These are phyloP conservation scores for Ormyrus labotus DNA, from an alignment of 2,888 invertebrate species.

Conservation along the genomic window DNA sequence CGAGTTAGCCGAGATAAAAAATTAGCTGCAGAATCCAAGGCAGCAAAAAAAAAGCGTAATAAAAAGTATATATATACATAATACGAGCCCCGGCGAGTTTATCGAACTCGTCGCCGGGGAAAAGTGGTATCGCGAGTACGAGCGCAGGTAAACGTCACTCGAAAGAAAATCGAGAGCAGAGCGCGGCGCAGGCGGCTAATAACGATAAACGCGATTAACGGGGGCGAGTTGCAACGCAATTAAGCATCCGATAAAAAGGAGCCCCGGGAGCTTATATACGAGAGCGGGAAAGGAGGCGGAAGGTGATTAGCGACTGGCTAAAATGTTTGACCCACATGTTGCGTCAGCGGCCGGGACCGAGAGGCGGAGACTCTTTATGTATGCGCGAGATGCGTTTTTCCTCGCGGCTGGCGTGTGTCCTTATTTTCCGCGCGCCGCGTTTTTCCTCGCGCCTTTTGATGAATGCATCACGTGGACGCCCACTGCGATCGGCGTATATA, in stretches of 20 bases:
- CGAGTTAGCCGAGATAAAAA: no score
- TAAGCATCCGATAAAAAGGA: conserved; percentile 48
- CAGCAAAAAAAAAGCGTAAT: no score
- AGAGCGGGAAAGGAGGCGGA: conserved; percentile 24
- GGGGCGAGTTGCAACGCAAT: conserved; percentile 43
- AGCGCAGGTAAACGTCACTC: no score
- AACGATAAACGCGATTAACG: conserved; percentile 43
- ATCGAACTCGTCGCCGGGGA: no score
- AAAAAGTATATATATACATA: no score
- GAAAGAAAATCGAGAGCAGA: no score
- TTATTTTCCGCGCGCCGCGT: not conserved
- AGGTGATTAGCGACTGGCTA: conserved; percentile 53
- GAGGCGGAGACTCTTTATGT: not conserved
- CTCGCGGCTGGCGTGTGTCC: not conserved
- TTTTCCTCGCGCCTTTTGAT: no score
- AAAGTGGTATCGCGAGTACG: no score
- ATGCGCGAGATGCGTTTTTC: not conserved
- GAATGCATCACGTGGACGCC: no score
- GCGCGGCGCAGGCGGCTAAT: not conserved
- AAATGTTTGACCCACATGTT: conserved; percentile 56
- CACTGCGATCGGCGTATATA: no score
- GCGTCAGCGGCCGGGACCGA: conserved; percentile 25
- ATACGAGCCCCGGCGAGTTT: no score
- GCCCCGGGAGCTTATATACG: not conserved
- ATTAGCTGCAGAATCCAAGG: no score